These are phyloP conservation scores for Litoditis marina DNA, from an alignment of 2,888 invertebrate species.

Conservation along the genomic window DNA sequence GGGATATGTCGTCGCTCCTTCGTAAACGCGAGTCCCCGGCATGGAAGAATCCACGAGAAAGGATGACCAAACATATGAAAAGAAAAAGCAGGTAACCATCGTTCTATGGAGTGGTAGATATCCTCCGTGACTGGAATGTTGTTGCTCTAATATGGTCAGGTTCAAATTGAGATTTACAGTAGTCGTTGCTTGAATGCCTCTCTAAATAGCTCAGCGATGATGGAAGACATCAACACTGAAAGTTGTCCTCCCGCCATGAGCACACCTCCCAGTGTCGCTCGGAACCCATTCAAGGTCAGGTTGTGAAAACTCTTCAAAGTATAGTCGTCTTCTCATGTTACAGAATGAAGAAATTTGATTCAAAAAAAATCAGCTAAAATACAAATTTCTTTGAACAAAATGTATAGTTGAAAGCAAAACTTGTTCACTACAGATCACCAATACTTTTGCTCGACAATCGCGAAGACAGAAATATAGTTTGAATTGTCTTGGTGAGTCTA, in stretches of 20 bases:
- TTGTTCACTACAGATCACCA: too few relatives aligned
- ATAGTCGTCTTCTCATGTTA: background rate
- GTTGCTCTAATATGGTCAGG: too few relatives aligned
- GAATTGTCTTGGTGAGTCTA: too few relatives aligned
- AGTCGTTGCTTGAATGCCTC: slow-evolving; percentile 7
- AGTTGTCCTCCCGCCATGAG: slow-evolving; percentile 16
- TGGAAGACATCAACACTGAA: slow-evolving; percentile 15
- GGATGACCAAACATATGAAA: slow-evolving; percentile 13
- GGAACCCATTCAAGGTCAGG: slow-evolving; percentile 19
- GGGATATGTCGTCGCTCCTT: too few relatives aligned
- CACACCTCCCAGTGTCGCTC: background rate
- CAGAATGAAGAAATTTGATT: too few relatives aligned
- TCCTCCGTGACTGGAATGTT: background rate
- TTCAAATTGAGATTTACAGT: too few relatives aligned
- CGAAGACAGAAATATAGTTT: too few relatives aligned
- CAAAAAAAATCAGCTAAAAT: too few relatives aligned
- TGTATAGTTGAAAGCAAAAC: too few relatives aligned
- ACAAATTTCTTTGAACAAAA: too few relatives aligned
- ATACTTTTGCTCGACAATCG: too few relatives aligned
- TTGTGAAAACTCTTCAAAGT: background rate
- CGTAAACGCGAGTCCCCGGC: too few relatives aligned
- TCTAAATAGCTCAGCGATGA: background rate
- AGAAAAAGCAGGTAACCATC: slow-evolving; percentile 17
- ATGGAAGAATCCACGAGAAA: slow-evolving; percentile 19
- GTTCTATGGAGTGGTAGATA: background rate